These are phyloP conservation scores for Serilophus lunatus DNA, from an alignment of 2,113 vertebrate genomes.

Conservation along the genomic window DNA sequence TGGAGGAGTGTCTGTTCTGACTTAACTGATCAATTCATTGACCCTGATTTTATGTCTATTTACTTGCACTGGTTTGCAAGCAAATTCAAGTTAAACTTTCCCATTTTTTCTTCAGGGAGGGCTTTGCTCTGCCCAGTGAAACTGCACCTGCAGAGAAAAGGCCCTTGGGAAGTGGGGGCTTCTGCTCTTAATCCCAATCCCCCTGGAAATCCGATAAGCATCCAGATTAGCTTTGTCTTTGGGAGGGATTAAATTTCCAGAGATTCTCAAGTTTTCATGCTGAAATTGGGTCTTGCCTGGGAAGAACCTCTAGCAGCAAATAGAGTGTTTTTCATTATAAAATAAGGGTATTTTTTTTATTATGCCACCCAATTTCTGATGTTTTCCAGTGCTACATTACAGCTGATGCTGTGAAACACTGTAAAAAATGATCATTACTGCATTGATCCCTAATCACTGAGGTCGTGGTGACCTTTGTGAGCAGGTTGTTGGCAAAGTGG, in stretches of 20 bases:
- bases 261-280: not conserved
- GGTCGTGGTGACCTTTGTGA: not conserved
- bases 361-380: accelerated
- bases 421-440: not conserved
- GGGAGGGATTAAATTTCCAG: not conserved
- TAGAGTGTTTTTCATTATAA: not conserved
- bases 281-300: not conserved
- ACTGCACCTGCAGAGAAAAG: not conserved
- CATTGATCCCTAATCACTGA: not conserved
- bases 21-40: not conserved
- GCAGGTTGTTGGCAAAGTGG: not conserved
- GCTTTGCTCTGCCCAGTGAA: not conserved
- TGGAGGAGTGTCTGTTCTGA: not conserved
- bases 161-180: not conserved
- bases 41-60: not conserved
- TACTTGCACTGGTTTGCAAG: not conserved
- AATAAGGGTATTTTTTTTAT: not conserved
- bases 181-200: conserved; percentile 5
- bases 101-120: not conserved
- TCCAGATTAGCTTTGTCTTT: not conserved
- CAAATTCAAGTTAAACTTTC: not conserved
- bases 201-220: not conserved
- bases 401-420: not conserved
- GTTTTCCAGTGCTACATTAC: not conserved
- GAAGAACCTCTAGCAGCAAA: not conserved